phyloP scores from a whole-genome alignment of 2,113 vertebrate genomes.

The Notarius lentiginosus region DNA sequence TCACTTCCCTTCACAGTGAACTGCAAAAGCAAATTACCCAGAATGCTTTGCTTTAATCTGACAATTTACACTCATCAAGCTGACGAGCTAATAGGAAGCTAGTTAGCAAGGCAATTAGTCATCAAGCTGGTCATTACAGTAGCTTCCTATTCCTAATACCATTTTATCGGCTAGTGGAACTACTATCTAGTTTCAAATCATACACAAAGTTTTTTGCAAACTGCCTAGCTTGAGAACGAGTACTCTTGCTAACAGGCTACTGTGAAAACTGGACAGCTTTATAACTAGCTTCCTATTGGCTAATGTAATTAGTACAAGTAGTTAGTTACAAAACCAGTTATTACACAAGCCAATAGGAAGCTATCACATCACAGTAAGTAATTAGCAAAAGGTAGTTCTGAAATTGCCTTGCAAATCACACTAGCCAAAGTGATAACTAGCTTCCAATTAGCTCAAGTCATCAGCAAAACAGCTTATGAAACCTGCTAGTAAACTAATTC shows the following conservation, averaged over 20 bases:
- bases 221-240: neutral
- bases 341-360: neutral
- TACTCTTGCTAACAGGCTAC: neutral
- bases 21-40: neutral
- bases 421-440: neutral
- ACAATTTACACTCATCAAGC: neutral
- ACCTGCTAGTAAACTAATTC: neutral
- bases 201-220: neutral
- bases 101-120: neutral
- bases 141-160: too few species aligned
- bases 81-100: neutral
- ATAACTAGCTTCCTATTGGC: neutral
- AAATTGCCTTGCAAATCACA: neutral
- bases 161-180: neutral
- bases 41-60: neutral
- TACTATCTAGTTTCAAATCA: neutral
- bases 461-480: neutral
- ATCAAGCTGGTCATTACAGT: neutral
- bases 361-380: neutral
- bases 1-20: neutral
- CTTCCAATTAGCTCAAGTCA: neutral
- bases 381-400: neutral
- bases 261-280: neutral
- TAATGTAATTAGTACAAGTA: neutral
- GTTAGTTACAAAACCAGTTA: neutral